A percentile compares a stretch with the other conserved stretches of the same genome.
Evolutionary conservation across 2,113 vertebrate genomes (phyloP).

Genomic region (Prinia subflava): DNA sequence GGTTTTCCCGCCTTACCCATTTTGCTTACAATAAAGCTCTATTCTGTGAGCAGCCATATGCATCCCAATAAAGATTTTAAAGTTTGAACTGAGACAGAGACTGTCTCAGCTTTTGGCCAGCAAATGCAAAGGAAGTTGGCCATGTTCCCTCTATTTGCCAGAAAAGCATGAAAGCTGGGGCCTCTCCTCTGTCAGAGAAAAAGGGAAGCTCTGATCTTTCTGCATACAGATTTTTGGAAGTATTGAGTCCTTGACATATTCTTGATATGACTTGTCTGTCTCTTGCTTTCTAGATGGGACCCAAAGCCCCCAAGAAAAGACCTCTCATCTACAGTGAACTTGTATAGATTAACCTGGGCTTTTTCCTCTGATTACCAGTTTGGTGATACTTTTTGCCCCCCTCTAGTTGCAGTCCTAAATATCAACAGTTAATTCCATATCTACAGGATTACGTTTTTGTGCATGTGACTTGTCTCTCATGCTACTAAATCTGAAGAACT

Average conservation of each 20-base stretch:
- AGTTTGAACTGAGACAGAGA: conserved; percentile 26
- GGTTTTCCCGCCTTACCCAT: background rate
- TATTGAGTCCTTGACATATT: background rate
- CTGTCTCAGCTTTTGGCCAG: conserved; percentile 35
- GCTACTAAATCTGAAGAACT: background rate
- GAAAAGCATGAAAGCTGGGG: conserved; percentile 30
- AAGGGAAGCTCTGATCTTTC: conserved; percentile 14
- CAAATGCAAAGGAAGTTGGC: conserved; percentile 31
- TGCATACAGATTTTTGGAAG: background rate
- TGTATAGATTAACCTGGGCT: background rate
- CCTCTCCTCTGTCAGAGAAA: background rate
- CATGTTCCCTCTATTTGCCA: conserved; percentile 34
- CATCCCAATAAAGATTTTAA: conserved; percentile 23
- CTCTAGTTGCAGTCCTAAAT: background rate
- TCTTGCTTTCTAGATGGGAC: background rate
- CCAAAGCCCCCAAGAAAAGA: background rate
- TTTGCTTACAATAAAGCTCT: background rate
- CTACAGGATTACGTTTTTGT: background rate
- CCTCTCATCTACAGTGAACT: background rate
- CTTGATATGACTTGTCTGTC: background rate
- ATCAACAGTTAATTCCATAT: background rate
- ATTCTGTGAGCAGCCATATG: background rate
- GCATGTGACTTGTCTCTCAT: background rate
- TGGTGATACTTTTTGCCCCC: background rate
- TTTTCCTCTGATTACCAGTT: background rate